These are phyloP conservation scores for Gopherus evgoodei DNA, from an alignment of 2,113 vertebrate species.

Conservation along the genomic window DNA sequence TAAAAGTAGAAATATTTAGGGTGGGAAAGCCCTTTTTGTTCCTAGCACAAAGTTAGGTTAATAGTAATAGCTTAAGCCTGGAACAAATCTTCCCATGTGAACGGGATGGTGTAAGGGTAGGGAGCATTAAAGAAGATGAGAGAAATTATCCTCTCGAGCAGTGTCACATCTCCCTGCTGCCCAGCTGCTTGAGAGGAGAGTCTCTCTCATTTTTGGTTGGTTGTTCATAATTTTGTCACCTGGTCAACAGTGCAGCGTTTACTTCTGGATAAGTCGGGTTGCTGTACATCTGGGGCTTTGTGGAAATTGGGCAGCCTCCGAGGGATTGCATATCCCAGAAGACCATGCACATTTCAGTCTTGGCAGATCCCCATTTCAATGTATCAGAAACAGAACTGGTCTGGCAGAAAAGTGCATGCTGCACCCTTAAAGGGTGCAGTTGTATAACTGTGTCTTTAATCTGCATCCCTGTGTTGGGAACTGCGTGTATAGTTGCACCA, in stretches of 20 bases:
- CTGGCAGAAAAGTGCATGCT: not conserved
- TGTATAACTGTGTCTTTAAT: not conserved
- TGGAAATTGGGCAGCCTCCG: not conserved
- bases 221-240: not conserved
- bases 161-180: not conserved
- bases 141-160: not conserved
- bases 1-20: not conserved
- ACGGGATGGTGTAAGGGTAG: not conserved
- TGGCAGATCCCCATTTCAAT: not conserved
- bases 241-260: not conserved
- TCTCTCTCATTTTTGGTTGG: not conserved
- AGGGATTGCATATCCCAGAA: not conserved
- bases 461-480: not conserved
- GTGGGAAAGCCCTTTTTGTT: not conserved
- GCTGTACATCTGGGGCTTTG: not conserved
- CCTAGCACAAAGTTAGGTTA: not conserved
- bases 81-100: not conserved
- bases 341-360: not conserved
- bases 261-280: not conserved
- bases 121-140: not conserved
- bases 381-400: not conserved
- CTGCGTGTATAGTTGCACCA: accelerated
- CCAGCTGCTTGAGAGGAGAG: not conserved
- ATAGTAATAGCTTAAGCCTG: not conserved
- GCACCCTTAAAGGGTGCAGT: not conserved